These are phyloP conservation scores for Chanos chanos DNA, from an alignment of 2,797 vertebrate genomes.

Conservation along the genomic window DNA sequence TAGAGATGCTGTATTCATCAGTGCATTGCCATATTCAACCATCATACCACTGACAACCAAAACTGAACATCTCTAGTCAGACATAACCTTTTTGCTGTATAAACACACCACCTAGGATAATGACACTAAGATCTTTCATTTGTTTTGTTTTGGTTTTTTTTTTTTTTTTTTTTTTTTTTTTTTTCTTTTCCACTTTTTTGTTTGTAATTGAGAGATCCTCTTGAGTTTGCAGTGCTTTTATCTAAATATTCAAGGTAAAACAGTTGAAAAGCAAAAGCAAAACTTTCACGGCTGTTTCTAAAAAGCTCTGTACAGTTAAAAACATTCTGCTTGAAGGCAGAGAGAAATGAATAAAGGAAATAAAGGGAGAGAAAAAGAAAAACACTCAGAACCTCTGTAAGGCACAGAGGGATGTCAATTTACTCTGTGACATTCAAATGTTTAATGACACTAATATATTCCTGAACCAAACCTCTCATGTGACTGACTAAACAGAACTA, in stretches of 20 bases:
- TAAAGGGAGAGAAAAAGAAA: slow-evolving; percentile 54
- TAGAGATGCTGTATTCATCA: too few relatives aligned
- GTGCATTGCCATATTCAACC: too few relatives aligned
- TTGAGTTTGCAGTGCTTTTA: slow-evolving; percentile 6
- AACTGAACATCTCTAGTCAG: too few relatives aligned
- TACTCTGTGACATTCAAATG: background rate
- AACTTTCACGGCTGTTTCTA: slow-evolving; percentile 50
- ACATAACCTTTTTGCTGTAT: too few relatives aligned
- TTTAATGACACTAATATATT: too few relatives aligned
- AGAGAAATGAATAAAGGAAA: slow-evolving; percentile 41
- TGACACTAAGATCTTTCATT: too few relatives aligned
- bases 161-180: background rate
- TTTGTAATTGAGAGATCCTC: too few relatives aligned
- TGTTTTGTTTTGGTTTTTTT: too few relatives aligned
- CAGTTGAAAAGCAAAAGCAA: slow-evolving; percentile 43
- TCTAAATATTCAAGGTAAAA: slow-evolving; percentile 41
- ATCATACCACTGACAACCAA: too few relatives aligned
- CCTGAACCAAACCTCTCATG: too few relatives aligned
- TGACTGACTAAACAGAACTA: too few relatives aligned
- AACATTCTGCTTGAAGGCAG: slow-evolving; percentile 15
- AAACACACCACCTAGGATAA: too few relatives aligned
- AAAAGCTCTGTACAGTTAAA: slow-evolving; percentile 35
- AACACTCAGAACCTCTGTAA: slow-evolving; percentile 43
- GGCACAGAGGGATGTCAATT: background rate
- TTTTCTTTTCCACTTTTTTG: background rate